Evolutionary conservation across 2,113 vertebrate species (phyloP).

Genomic region (Trogon melanurus): DNA sequence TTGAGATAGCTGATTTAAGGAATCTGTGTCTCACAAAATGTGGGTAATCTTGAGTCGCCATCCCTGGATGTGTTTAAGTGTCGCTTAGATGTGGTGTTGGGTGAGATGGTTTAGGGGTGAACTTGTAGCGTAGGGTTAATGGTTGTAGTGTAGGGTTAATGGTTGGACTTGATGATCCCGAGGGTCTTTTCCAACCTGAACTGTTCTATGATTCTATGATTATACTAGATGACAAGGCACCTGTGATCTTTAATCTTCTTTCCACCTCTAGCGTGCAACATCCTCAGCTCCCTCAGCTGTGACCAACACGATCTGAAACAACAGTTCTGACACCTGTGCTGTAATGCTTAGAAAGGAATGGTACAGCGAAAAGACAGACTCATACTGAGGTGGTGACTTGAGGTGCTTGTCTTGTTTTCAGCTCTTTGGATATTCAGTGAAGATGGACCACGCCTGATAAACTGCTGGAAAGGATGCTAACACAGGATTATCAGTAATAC

Average conservation of each 20-base stretch:
- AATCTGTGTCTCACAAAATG: background rate
- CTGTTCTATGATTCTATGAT: background rate
- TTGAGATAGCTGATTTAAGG: background rate
- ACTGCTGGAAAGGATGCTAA: background rate
- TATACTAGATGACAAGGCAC: background rate
- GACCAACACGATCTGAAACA: background rate
- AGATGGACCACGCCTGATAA: background rate
- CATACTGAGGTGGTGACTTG: background rate
- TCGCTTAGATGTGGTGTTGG: too few species aligned
- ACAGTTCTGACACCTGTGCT: too few species aligned
- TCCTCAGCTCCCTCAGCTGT: background rate
- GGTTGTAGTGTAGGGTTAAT: too few species aligned
- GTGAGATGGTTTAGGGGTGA: too few species aligned
- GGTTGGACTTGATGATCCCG: too few species aligned
- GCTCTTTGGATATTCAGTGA: background rate
- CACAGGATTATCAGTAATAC: background rate
- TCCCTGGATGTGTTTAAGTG: too few species aligned
- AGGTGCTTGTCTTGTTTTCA: background rate
- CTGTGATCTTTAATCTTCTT: background rate
- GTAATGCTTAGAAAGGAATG: background rate
- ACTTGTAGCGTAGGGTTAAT: too few species aligned
- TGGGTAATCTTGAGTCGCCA: too few species aligned
- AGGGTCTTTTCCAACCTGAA: too few species aligned
- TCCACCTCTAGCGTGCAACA: background rate
- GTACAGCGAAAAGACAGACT: background rate